Evolutionary conservation across 2,113 vertebrate genomes (phyloP).

Genomic region (Campylomormyrus numenius): DNA sequence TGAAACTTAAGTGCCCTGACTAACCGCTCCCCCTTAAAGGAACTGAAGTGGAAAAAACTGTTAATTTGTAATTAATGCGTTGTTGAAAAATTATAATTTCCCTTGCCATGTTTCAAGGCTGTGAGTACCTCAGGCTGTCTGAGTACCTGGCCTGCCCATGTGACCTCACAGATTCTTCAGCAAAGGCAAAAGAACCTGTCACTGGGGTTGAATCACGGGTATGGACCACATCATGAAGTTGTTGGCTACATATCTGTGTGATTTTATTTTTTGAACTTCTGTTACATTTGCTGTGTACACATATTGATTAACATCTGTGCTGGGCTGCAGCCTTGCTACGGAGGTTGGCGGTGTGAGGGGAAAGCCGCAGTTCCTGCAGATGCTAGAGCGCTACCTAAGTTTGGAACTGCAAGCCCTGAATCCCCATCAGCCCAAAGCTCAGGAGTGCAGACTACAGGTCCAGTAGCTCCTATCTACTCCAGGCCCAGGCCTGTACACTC

Average conservation of each 20-base stretch:
- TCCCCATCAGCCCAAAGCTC: constrained; percentile 45
- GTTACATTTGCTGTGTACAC: background rate
- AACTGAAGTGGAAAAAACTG: background rate
- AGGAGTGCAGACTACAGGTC: constrained; percentile 71
- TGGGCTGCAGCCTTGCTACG: constrained; percentile 29
- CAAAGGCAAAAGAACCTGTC: constrained; percentile 44
- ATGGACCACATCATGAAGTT: constrained; percentile 41
- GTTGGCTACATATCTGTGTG: background rate
- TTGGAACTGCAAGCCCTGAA: constrained; percentile 61
- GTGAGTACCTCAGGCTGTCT: constrained; percentile 32
- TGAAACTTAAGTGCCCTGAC: background rate
- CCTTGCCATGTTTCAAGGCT: constrained; percentile 1
- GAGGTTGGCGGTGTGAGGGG: constrained; percentile 36
- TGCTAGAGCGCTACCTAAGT: constrained; percentile 59
- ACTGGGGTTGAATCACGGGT: constrained; percentile 13
- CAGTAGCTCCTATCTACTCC: background rate
- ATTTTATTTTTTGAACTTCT: background rate
- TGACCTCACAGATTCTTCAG: constrained; percentile 43
- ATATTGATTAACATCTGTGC: background rate
- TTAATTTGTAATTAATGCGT: background rate
- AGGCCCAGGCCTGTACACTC: background rate
- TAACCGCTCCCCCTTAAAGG: background rate
- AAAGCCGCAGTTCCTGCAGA: constrained; percentile 63
- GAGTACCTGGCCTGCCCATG: constrained; percentile 57
- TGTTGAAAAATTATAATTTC: background rate